These are phyloP conservation scores for Microplitis deprimator DNA, from an alignment of 2,888 invertebrate species.

Conservation along the genomic window DNA sequence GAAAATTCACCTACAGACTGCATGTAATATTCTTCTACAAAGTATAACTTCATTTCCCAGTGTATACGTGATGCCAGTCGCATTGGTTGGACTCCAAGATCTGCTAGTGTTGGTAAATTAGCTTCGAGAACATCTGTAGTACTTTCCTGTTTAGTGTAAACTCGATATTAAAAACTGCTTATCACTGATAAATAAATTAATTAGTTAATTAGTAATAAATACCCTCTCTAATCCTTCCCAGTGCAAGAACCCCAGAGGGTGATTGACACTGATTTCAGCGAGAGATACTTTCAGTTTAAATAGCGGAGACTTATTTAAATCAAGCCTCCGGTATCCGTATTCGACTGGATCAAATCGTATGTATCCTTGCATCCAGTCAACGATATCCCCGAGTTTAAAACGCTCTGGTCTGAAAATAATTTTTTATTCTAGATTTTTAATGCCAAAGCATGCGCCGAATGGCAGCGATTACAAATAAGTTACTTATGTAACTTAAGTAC, in stretches of 20 bases:
- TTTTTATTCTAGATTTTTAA: background rate
- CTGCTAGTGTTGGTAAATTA: slow-evolving; percentile 85
- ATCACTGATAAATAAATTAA: background rate
- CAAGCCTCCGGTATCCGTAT: slow-evolving; percentile 81
- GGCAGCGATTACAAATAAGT: background rate
- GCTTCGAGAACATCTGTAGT: slow-evolving; percentile 79
- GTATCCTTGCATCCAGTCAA: slow-evolving; percentile 86
- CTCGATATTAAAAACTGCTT: background rate
- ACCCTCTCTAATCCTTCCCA: slow-evolving; percentile 88
- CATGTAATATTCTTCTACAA: slow-evolving; percentile 81
- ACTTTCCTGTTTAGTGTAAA: slow-evolving; percentile 76
- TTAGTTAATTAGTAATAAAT: slow-evolving; percentile 48
- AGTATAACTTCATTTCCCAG: slow-evolving; percentile 84
- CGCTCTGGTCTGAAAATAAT: slow-evolving; percentile 80
- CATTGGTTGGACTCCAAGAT: slow-evolving; percentile 86
- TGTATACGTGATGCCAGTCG: slow-evolving; percentile 85
- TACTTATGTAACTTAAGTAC: slow-evolving; percentile 47
- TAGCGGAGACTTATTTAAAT: slow-evolving; percentile 81
- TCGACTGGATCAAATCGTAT: slow-evolving; percentile 79
- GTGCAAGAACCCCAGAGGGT: slow-evolving; percentile 80
- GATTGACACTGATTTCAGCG: slow-evolving; percentile 77
- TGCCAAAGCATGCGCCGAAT: too few relatives aligned
- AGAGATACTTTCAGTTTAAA: slow-evolving; percentile 79
- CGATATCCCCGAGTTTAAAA: slow-evolving; percentile 83
- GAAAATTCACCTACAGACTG: slow-evolving; percentile 84